Evolutionary conservation across 92 coral and sea anemone genomes (phyloP).

Genomic region (Chrysogorgia sp.): DNA sequence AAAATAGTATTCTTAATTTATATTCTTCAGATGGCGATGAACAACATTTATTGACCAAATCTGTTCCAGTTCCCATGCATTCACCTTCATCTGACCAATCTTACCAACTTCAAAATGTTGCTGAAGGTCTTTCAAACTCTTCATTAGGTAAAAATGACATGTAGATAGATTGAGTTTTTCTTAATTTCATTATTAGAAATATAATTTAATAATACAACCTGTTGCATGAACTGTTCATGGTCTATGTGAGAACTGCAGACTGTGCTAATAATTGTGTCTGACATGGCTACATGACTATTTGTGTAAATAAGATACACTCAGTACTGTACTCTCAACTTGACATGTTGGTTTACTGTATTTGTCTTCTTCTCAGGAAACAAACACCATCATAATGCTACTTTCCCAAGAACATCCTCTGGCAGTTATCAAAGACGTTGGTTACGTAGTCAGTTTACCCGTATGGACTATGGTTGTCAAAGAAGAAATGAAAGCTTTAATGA

Average conservation of each 20-base stretch:
- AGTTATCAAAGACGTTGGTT: constrained; percentile 86
- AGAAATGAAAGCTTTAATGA: constrained; percentile 71
- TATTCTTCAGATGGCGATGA: constrained; percentile 22
- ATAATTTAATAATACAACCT: no score
- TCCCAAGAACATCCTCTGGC: constrained; percentile 73
- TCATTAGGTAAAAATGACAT: constrained; percentile 30
- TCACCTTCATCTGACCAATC: neutral
- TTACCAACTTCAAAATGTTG: constrained; percentile 36
- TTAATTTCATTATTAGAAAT: no score
- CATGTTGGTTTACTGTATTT: neutral
- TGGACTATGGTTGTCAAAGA: constrained; percentile 79
- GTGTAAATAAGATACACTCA: no score
- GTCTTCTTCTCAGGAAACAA: constrained; percentile 1
- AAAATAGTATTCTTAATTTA: neutral
- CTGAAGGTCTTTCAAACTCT: constrained; percentile 25
- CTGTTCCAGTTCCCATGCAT: constrained; percentile 12
- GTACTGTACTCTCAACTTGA: no score
- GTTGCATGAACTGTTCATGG: no score
- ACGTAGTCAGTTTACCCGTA: constrained; percentile 89
- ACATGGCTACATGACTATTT: no score
- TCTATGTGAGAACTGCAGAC: no score
- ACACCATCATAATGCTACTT: constrained; percentile 6
- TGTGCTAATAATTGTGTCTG: no score
- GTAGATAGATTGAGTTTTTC: no score
- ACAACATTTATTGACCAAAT: constrained; percentile 3